Evolutionary conservation across 92 coral and sea anemone genomes (phyloP).

Genomic region (Metridium senile): DNA sequence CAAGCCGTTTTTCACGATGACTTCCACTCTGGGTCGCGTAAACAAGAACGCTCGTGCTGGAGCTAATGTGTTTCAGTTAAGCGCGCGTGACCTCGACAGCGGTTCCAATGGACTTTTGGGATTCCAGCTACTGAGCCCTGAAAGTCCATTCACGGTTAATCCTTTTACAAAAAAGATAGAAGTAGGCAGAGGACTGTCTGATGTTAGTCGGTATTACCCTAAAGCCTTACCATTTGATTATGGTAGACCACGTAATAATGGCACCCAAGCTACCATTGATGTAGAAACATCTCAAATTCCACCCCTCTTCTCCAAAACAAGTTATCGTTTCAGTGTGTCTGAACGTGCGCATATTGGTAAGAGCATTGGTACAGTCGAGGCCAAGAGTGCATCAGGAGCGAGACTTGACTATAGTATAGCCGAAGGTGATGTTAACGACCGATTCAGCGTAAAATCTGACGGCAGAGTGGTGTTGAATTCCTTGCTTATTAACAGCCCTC

Average conservation of each 20-base stretch:
- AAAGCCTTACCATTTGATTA: slow-evolving; percentile 70
- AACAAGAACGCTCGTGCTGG: slow-evolving; percentile 88
- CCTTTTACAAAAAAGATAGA: slow-evolving; percentile 69
- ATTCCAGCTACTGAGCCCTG: slow-evolving; percentile 47
- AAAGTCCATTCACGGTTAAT: slow-evolving; percentile 70
- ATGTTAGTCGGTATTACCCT: slow-evolving; percentile 53
- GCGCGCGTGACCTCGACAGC: slow-evolving; percentile 79
- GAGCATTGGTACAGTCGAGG: slow-evolving; percentile 64
- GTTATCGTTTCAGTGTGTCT: slow-evolving; percentile 69
- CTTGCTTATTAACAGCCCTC: slow-evolving; percentile 50
- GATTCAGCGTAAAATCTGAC: slow-evolving; percentile 46
- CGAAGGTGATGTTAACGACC: slow-evolving; percentile 54
- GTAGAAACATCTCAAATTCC: slow-evolving; percentile 71
- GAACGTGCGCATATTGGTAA: slow-evolving; percentile 71
- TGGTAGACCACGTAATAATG: slow-evolving; percentile 75
- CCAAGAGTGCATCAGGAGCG: slow-evolving; percentile 80
- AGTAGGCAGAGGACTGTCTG: slow-evolving; percentile 50
- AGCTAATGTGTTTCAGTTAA: slow-evolving; percentile 76
- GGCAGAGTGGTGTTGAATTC: slow-evolving; percentile 76
- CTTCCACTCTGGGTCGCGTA: slow-evolving; percentile 63
- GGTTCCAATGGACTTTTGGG: slow-evolving; percentile 81
- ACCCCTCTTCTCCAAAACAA: slow-evolving; percentile 73
- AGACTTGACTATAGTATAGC: slow-evolving; percentile 60
- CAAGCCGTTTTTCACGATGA: slow-evolving; percentile 75
- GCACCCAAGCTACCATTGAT: slow-evolving; percentile 61